Evolutionary conservation across 2,797 vertebrate genomes (phyloP), one percentile per base, ranked within the genome.

Genomic region (Babyrousa celebensis): DNA sequence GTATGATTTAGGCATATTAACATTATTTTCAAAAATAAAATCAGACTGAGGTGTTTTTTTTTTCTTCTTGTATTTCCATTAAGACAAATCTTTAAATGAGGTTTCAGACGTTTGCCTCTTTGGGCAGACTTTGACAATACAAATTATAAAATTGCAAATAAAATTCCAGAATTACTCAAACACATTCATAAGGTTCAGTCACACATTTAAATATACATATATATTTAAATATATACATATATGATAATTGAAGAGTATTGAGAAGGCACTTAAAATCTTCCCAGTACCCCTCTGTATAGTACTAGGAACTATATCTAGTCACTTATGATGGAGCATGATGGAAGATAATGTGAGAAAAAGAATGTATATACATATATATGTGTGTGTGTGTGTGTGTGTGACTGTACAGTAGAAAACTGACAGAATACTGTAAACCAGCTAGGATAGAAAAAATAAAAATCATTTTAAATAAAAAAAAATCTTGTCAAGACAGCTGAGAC

Each of bases 21-120:
- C 29, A 89, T 43, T 36, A 60, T 94, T 86, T 92, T 86, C 67
- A 17, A 93, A 96, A 77, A 27, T 27, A 77, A 92, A 93, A 67
- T 84, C 67, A 80, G 14, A 12, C 65, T 54, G 82, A 68, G 6
- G 43, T 68, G 62, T 60, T 78, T 56, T 78, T 78, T 56, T 1
- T 18, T 6, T 32, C 29, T 65, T 71, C 7, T 87, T 79, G 5
- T 62, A 40, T 84, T 90, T 60, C 83, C 70, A 85, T 71, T 43
- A 72, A 80, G 15, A 8, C 68, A 63, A 27, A 78, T 25, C 84
- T 68, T 84, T 83, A 89, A 93, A 36, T 79, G 43, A 85, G 17
- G 3, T 60, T 84, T 91, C n/a, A 25, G 17, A 27, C 83, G 21
- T 65, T 84, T 83, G 9, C 3, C 6, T 56, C 56, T 94, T 32